phyloP scores from a whole-genome alignment of 2,113 vertebrate species.

The Boulengerochromis microlepis region DNA sequence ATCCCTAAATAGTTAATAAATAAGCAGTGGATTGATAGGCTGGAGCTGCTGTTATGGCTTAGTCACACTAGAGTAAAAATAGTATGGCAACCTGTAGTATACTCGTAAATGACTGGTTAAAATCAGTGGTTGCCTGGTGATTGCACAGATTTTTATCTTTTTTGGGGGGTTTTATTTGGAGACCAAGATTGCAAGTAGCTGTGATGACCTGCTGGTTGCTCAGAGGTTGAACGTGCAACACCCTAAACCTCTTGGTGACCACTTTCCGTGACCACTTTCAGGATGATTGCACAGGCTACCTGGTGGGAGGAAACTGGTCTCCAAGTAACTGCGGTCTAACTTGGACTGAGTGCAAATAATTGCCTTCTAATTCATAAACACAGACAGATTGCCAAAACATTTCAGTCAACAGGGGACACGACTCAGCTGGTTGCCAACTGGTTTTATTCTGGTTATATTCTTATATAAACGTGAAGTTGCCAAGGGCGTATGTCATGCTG shows the following conservation, averaged over 20 bases:
- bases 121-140: neutral
- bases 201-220: neutral
- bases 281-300: neutral
- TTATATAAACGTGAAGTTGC: neutral
- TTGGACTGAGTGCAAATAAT: neutral
- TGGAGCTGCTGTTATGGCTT: neutral
- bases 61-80: neutral
- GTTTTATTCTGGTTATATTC: neutral
- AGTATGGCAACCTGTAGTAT: neutral
- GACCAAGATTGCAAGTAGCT: neutral
- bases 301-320: neutral
- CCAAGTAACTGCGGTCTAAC: neutral
- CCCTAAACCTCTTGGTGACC: neutral
- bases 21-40: neutral
- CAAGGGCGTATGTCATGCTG: neutral
- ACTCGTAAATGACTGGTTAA: neutral
- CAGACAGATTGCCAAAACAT: neutral
- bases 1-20: neutral
- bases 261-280: neutral
- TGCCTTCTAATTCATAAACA: neutral
- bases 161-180: neutral
- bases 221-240: neutral
- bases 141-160: neutral
- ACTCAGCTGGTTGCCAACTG: neutral
- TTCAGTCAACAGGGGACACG: neutral